Conservation (phyloP, 2,113 vertebrate genomes). For the Microtus pennsylvanicus region DNA sequence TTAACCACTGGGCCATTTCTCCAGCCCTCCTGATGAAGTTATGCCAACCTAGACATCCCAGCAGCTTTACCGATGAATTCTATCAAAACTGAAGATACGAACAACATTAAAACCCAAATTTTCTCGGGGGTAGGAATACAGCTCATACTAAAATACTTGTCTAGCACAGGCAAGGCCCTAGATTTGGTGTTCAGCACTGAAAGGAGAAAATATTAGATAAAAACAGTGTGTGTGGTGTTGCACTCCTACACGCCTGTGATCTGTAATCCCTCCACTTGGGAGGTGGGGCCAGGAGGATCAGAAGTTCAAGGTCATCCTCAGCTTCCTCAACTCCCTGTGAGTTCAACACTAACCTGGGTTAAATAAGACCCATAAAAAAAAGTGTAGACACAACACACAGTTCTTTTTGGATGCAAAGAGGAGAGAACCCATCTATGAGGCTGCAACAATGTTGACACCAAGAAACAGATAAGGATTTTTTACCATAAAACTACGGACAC, state of each 20-base stretch:
- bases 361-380: neutral
- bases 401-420: conserved; percentile 1
- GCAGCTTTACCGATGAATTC: neutral
- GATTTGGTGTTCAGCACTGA: neutral
- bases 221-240: neutral
- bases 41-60: neutral
- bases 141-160: neutral
- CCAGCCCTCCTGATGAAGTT: neutral
- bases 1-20: neutral
- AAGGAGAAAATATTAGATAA: neutral
- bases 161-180: neutral
- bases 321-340: neutral
- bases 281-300: neutral
- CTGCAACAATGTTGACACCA: neutral
- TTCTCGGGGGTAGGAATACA: neutral
- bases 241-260: neutral
- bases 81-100: neutral
- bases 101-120: neutral
- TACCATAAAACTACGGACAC: neutral
- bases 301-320: neutral
- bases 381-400: neutral
- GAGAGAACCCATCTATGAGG: neutral
- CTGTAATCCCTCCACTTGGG: neutral
- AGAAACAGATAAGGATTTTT: neutral
- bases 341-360: neutral